These are phyloP conservation scores for Rutpela maculata DNA, from an alignment of 2,888 invertebrate genomes.

Conservation along the genomic window DNA sequence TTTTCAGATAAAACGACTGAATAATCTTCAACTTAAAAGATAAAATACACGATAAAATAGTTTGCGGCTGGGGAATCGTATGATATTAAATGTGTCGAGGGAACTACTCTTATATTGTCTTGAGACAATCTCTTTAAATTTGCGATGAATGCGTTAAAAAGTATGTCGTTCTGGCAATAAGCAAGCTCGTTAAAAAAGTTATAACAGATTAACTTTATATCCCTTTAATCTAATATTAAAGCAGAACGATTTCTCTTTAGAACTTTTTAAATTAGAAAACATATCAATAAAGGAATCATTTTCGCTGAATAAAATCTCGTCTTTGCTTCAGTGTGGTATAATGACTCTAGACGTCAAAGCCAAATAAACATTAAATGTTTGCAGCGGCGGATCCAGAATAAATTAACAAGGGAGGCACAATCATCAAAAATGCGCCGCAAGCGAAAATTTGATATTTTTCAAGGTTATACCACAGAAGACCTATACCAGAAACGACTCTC, in stretches of 20 bases:
- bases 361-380: too few species aligned
- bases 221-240: background rate
- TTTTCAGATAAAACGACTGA: too few species aligned
- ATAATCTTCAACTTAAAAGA: too few species aligned
- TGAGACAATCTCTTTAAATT: background rate
- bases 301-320: background rate
- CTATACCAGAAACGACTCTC: too few species aligned
- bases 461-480: too few species aligned
- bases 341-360: too few species aligned
- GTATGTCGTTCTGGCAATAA: background rate
- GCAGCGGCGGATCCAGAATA: too few species aligned
- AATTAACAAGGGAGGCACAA: too few species aligned
- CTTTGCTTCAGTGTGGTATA: too few species aligned
- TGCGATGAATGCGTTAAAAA: background rate
- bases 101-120: background rate
- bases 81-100: background rate
- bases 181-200: constrained; percentile 3
- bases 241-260: background rate
- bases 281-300: background rate
- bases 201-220: constrained; percentile 4
- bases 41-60: too few species aligned
- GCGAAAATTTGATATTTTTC: too few species aligned
- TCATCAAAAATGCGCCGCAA: too few species aligned
- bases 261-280: constrained; percentile 1
- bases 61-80: background rate